These are phyloP conservation scores for Dasypus novemcinctus DNA, from an alignment of 2,113 vertebrate species.

Conservation along the genomic window DNA sequence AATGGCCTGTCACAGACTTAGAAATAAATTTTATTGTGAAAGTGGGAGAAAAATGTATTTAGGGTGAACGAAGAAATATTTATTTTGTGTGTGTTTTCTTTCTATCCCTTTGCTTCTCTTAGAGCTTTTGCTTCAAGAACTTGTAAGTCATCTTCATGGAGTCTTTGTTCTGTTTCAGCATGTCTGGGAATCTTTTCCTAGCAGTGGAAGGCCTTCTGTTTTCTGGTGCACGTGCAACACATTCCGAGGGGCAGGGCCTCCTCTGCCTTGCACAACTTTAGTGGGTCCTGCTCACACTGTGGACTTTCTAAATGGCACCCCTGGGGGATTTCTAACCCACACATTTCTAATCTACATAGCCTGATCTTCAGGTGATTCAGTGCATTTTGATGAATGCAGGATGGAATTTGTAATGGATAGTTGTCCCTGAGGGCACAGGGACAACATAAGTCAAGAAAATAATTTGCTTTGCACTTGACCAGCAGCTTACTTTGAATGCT, in stretches of 20 bases:
- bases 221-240: neutral
- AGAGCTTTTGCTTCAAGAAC: constrained; percentile 26
- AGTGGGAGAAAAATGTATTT: neutral
- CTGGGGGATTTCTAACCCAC: neutral
- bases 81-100: neutral
- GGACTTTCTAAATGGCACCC: neutral
- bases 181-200: neutral
- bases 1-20: neutral
- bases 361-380: constrained; percentile 7
- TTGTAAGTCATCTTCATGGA: neutral
- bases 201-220: neutral
- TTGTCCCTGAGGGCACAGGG: neutral
- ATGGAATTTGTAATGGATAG: neutral
- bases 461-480: neutral
- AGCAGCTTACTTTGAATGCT: neutral
- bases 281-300: neutral
- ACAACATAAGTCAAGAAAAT: neutral
- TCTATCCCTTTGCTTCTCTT: neutral
- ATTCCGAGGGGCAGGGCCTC: neutral
- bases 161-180: neutral
- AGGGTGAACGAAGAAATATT: neutral
- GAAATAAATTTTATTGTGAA: constrained; percentile 27
- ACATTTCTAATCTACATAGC: neutral
- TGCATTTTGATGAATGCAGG: neutral
- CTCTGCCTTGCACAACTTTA: neutral